These are phyloP conservation scores for Mionectes olivaceus DNA, from an alignment of 2,797 vertebrate species.

Conservation along the genomic window DNA sequence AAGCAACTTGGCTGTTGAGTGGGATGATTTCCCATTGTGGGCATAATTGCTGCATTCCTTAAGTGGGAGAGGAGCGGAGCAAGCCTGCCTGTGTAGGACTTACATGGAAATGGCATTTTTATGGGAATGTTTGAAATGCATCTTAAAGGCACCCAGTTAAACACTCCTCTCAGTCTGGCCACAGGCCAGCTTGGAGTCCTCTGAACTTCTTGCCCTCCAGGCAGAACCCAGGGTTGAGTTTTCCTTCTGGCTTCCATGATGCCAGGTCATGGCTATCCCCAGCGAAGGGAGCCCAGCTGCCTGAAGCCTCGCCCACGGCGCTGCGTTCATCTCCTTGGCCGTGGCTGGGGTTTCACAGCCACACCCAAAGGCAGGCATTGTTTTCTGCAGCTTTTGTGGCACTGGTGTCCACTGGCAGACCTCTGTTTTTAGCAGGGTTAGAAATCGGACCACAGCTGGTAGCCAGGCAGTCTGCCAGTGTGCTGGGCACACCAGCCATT, in stretches of 20 bases:
- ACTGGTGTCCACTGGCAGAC: constrained; percentile 29
- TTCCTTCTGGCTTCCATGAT: background rate
- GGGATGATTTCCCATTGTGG: background rate
- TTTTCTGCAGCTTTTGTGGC: constrained; percentile 9
- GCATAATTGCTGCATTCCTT: constrained; percentile 48
- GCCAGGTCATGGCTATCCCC: background rate
- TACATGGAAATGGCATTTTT: constrained; percentile 66
- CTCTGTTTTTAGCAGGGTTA: constrained; percentile 58
- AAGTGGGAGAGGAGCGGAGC: constrained; percentile 40
- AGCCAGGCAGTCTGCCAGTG: constrained; percentile 66
- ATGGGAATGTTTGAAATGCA: constrained; percentile 61
- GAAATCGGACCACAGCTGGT: constrained; percentile 63
- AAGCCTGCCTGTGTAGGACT: constrained; percentile 31
- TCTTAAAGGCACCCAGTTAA: constrained; percentile 27
- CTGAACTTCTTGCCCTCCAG: constrained; percentile 10
- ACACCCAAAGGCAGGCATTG: background rate
- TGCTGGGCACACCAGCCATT: constrained; percentile 12
- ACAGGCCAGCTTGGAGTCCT: constrained; percentile 7
- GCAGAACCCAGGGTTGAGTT: background rate
- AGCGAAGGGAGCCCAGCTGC: background rate
- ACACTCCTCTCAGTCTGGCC: constrained; percentile 31
- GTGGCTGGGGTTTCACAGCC: background rate
- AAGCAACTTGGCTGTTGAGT: background rate
- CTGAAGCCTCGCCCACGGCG: accelerated
- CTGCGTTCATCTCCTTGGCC: background rate